phyloP scores from a whole-genome alignment of 1,140 invertebrate genomes.

The Monomorium pharaonis region DNA sequence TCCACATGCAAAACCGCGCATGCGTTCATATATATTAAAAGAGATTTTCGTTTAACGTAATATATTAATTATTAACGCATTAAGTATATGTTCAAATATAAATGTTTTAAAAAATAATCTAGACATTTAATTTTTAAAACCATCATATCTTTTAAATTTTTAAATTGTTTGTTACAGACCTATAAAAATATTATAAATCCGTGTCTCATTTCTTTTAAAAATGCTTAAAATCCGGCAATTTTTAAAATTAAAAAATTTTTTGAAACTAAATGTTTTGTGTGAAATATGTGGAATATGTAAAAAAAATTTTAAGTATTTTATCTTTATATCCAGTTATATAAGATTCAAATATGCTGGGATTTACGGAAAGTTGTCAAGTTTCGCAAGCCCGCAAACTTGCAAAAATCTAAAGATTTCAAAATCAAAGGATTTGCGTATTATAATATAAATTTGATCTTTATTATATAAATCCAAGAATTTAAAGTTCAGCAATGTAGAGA shows the following conservation, averaged over 20 bases:
- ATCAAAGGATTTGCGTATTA: conserved; percentile 12
- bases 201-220: background rate
- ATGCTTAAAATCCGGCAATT: background rate
- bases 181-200: background rate
- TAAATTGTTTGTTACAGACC: background rate
- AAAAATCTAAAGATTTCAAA: conserved; percentile 13
- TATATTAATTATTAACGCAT: background rate
- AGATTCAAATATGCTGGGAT: background rate
- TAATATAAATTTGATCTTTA: background rate
- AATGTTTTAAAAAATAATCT: background rate
- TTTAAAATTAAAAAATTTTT: background rate
- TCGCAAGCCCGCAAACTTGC: background rate
- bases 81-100: background rate
- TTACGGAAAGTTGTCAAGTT: background rate
- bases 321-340: background rate
- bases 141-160: background rate
- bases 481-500: background rate
- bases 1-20: no score
- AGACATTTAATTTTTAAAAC: background rate
- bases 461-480: background rate
- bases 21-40: background rate
- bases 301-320: background rate
- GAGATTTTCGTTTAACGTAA: background rate
- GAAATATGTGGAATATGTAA: background rate
- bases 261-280: background rate